Percentiles rank a stretch among this genome's conserved stretches.
phyloP scores from a whole-genome alignment of 1,140 invertebrate species.

The Leptopilina boulardi region DNA sequence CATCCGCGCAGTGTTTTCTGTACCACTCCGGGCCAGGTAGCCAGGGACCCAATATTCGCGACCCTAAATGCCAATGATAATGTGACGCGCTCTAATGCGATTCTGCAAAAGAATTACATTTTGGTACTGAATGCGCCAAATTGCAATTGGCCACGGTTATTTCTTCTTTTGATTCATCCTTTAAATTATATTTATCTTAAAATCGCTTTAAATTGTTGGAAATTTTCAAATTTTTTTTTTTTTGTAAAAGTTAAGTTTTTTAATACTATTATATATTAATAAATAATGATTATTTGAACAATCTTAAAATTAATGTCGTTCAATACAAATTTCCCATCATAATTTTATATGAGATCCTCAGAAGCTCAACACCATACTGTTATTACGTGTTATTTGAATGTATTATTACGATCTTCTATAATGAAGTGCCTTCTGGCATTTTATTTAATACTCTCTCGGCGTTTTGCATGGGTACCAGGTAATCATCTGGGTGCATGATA shows the following conservation, averaged over 20 bases:
- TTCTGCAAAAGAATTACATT: constrained; percentile 24
- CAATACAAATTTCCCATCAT: constrained; percentile 19
- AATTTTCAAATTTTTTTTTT: too few species aligned
- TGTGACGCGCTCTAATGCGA: constrained; percentile 58
- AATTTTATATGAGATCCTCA: constrained; percentile 45
- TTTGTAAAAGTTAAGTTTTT: constrained; percentile 59
- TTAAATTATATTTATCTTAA: constrained; percentile 9
- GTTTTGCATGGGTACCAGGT: constrained; percentile 66
- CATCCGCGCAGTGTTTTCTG: constrained; percentile 60
- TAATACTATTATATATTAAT: constrained; percentile 43
- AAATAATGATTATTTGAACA: constrained; percentile 26
- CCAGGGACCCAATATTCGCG: constrained; percentile 47
- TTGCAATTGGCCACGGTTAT: constrained; percentile 49
- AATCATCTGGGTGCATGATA: constrained; percentile 70
- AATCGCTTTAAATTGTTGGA: too few species aligned
- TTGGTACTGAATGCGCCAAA: neutral
- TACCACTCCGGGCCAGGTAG: constrained; percentile 59
- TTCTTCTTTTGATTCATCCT: neutral
- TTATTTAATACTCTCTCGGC: constrained; percentile 68
- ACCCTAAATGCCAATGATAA: constrained; percentile 68
- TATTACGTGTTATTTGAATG: constrained; percentile 67
- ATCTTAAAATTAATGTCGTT: neutral
- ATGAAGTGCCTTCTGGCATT: constrained; percentile 71
- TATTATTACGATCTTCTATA: constrained; percentile 66
- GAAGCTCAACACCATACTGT: constrained; percentile 43